Conservation (phyloP, 1,140 invertebrate genomes). For the Diachasma alloeum region DNA sequence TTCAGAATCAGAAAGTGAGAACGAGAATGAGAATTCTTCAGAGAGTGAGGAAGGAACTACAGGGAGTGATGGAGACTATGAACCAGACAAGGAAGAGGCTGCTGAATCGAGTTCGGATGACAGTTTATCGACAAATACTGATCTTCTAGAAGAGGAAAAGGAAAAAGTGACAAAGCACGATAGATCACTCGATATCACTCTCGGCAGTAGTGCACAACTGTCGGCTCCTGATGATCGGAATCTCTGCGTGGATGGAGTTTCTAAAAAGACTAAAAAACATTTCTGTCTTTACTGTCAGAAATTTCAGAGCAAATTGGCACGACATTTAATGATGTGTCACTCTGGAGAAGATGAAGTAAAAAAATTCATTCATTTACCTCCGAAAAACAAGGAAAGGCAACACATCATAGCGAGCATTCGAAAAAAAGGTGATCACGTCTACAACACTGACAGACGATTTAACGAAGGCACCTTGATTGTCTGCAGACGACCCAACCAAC, state of each 20-base stretch:
- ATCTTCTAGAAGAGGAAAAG: neutral
- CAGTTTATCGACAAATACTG: too few relatives aligned
- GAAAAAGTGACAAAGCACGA: too few relatives aligned
- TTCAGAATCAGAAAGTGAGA: too few relatives aligned
- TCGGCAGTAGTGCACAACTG: neutral
- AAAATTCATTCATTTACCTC: constrained; percentile 20
- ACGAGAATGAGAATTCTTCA: too few relatives aligned
- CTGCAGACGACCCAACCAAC: constrained; percentile 27
- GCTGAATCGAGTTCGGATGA: too few relatives aligned
- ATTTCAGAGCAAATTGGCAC: constrained; percentile 27
- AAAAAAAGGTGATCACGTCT: constrained; percentile 29
- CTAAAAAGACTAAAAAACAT: constrained; percentile 28
- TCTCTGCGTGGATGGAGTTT: neutral
- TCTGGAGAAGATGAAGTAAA: constrained; percentile 29
- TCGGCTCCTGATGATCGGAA: constrained; percentile 17
- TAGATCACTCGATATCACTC: neutral
- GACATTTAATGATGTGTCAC: constrained; percentile 33
- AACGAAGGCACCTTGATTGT: constrained; percentile 35
- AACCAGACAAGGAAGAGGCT: too few relatives aligned
- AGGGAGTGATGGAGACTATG: too few relatives aligned
- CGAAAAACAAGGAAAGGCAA: constrained; percentile 16
- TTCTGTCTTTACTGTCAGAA: constrained; percentile 38
- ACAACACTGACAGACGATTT: constrained; percentile 27
- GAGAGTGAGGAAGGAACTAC: too few relatives aligned
- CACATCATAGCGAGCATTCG: constrained; percentile 21